Evolutionary conservation across 2,113 vertebrate species (phyloP), one percentile per base, ranked within the genome.

Genomic region (Catharus minimus): DNA sequence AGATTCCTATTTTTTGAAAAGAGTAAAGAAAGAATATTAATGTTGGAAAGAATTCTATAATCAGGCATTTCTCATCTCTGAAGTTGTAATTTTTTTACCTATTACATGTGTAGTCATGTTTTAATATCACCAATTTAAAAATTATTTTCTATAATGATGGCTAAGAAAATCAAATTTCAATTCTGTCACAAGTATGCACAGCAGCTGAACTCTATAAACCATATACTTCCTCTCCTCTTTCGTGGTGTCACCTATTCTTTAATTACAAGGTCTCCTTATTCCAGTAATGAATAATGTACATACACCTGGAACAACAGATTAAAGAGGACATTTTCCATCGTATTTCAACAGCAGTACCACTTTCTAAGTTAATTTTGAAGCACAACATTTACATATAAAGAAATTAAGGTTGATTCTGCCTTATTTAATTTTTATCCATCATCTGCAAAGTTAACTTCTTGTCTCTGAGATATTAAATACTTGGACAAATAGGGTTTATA

Each of bases 281-380:
- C 50, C 84, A 80, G 61, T 57, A 90, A 78, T 49, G 52, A 91
- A 88, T 88, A 78, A 85, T n/a, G 52, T 73, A 61, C 26, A 30
- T 18, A 62, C 7, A 72, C 27, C n/a, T 49, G 46, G 14, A 74
- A 43, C 36, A 82, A 65, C 17, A 86, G n/a, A 77, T 53, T 83
- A 78, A 80, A 91, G 46, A 74, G 27, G 41, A 71, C 10, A 64
- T 78, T 85, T 85, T 82, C 47, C 33, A 73, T 76, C 83, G 64
- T 8, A 73, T 15, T 76, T 84, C 32, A 74, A 62, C 32, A 69
- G 23, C 11, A 56, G 22, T 67, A 13, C 7, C 26, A 64, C 19
- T 77, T 94, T 74, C 72, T 67, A 78, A 60, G 67, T 77, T 39
- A 95, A 88, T 79, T 78, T 90, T 6, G n/a, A 86, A 83, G 39